These are phyloP conservation scores for Exocentrus adspersus DNA, from an alignment of 2,888 invertebrate species.

Conservation along the genomic window DNA sequence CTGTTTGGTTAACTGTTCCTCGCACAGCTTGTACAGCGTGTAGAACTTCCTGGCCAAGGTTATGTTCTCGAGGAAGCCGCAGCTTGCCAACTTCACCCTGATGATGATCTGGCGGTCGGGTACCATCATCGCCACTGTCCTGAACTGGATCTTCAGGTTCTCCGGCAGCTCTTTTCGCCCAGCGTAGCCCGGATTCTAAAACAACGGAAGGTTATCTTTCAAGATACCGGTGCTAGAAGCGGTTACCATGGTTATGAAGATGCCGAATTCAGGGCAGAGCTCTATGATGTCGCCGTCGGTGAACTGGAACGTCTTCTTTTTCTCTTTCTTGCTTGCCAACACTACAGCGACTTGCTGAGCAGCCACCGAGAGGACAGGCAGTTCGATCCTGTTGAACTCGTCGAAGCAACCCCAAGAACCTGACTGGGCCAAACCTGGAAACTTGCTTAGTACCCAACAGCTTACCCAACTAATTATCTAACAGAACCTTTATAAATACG, in stretches of 20 bases:
- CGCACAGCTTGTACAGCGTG: constrained; percentile 95
- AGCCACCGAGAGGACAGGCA: constrained; percentile 93
- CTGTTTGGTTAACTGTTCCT: constrained; percentile 97
- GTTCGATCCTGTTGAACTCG: constrained; percentile 94
- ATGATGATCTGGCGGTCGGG: constrained; percentile 98
- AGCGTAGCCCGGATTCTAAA: constrained; percentile 95
- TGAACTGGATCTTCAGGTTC: constrained; percentile 96
- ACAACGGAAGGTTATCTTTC: constrained; percentile 7
- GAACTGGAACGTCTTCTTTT: constrained; percentile 89
- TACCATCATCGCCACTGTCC: constrained; percentile 99
- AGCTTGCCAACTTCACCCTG: constrained; percentile 93
- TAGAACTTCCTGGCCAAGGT: constrained; percentile 95
- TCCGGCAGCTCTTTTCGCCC: constrained; percentile 96
- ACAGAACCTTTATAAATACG: constrained; percentile 95
- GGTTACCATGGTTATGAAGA: constrained; percentile 94
- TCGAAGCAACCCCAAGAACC: constrained; percentile 99
- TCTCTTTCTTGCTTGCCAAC: constrained; percentile 91
- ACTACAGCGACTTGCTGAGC: constrained; percentile 97
- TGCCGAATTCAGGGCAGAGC: constrained; percentile 95
- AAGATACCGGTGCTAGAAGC: too few species aligned
- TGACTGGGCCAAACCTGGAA: constrained; percentile 85
- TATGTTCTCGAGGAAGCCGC: constrained; percentile 95
- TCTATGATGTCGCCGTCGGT: constrained; percentile 94
- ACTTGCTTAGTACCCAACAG: not conserved
- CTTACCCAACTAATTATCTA: too few species aligned